phyloP scores from a whole-genome alignment of 1,140 invertebrate species.

The Anastrepha obliqua region DNA sequence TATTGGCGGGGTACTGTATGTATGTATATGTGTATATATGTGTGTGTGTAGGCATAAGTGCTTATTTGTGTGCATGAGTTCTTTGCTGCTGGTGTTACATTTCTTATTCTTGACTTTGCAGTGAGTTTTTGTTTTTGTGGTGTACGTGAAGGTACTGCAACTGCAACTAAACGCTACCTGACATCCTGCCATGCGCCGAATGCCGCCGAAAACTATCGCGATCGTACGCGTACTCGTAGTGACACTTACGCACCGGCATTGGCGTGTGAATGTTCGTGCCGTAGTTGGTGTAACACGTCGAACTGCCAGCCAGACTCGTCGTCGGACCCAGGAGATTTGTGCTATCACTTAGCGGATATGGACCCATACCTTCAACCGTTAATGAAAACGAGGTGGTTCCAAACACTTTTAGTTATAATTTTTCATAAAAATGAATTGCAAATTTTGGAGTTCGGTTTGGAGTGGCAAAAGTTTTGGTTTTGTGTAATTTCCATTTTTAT shows the following conservation, averaged over 20 bases:
- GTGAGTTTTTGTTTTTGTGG: background rate
- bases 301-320: conserved; percentile 62
- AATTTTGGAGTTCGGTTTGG: background rate
- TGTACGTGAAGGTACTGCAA: conserved; percentile 21
- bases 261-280: conserved; percentile 73
- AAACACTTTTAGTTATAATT: conserved; percentile 69
- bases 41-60: conserved; percentile 34
- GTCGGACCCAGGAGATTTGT: conserved; percentile 73
- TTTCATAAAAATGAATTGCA: conserved; percentile 33
- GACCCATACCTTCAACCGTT: conserved; percentile 75
- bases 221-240: conserved; percentile 69
- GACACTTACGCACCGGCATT: conserved; percentile 72
- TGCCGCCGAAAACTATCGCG: conserved; percentile 72
- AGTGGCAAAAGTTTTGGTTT: conserved; percentile 11
- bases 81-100: conserved; percentile 48
- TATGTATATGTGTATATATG: conserved; percentile 15
- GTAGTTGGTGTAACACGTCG: conserved; percentile 73
- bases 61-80: conserved; percentile 54
- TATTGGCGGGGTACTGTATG: conserved; percentile 20
- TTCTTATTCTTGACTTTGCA: conserved; percentile 1
- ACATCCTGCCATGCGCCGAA: conserved; percentile 73
- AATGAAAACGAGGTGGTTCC: conserved; percentile 74
- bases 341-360: conserved; percentile 74
- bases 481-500: conserved; percentile 49
- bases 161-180: conserved; percentile 57